phyloP scores from a whole-genome alignment of 2,797 vertebrate genomes.

The Paedocypris micromegethes region DNA sequence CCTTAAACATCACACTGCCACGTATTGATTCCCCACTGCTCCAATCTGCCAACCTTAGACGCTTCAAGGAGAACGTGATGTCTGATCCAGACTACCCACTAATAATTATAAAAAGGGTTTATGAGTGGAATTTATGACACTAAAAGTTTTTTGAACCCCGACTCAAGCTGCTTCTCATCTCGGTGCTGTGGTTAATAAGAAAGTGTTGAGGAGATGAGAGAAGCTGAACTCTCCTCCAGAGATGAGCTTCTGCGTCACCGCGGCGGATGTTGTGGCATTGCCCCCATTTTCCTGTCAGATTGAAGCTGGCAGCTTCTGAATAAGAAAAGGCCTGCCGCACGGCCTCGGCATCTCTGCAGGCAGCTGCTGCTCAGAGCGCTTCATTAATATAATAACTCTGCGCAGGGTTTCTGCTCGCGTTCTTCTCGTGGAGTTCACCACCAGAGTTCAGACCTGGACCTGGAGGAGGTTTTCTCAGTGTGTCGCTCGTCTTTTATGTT shows the following conservation, averaged over 20 bases:
- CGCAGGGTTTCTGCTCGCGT: conserved; percentile 33
- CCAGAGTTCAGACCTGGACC: conserved; percentile 24
- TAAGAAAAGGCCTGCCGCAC: conserved; percentile 41
- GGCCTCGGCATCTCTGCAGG: conserved; percentile 27
- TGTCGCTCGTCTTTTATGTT: conserved; percentile 28
- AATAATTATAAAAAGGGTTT: too few species aligned
- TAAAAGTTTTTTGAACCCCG: too few species aligned
- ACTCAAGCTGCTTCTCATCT: not conserved
- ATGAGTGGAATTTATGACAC: too few species aligned
- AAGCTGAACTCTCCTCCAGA: not conserved
- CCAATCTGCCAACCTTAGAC: too few species aligned
- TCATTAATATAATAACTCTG: conserved; percentile 57
- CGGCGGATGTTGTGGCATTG: conserved; percentile 44
- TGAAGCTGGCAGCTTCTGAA: conserved; percentile 41
- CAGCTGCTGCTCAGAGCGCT: conserved; percentile 40
- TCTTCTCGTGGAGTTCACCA: conserved; percentile 29
- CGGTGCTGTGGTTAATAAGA: not conserved
- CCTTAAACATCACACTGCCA: too few species aligned
- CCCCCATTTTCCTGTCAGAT: conserved; percentile 53
- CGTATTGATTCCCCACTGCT: too few species aligned
- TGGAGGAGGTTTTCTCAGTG: conserved; percentile 20
- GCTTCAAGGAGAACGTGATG: too few species aligned
- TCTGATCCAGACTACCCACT: too few species aligned
- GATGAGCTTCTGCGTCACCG: conserved; percentile 32
- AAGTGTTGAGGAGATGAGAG: conserved; percentile 1